Percentiles rank a stretch among this genome's conserved stretches.
Conservation (phyloP, 2,797 vertebrate genomes). For the Xiphophorus birchmanni region DNA sequence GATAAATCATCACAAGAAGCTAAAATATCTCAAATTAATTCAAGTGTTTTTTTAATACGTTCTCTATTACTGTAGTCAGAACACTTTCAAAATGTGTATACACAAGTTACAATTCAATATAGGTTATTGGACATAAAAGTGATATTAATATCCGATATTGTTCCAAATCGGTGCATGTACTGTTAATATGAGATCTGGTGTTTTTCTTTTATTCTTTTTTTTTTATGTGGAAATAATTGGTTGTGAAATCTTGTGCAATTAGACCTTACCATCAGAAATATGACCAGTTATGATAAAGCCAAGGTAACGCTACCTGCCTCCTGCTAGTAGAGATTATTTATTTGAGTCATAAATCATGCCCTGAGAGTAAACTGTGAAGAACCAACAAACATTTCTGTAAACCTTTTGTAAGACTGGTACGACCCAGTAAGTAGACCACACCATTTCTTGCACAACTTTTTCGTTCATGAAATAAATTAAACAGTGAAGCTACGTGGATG, state of each 20-base stretch:
- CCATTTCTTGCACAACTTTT: not conserved
- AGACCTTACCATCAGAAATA: not conserved
- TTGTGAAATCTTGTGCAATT: not conserved
- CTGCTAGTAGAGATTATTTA: not conserved
- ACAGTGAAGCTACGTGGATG: not conserved
- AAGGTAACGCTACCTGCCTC: not conserved
- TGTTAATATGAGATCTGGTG: not conserved
- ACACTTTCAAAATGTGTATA: not conserved
- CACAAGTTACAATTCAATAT: not conserved
- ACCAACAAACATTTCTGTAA: not conserved
- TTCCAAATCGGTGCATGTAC: too few species aligned
- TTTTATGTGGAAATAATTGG: not conserved
- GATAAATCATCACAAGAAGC: not conserved
- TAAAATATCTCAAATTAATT: not conserved
- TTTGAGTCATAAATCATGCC: not conserved
- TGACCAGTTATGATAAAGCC: not conserved
- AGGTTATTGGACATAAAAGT: too few species aligned
- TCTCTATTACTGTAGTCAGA: not conserved
- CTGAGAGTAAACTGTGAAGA: not conserved
- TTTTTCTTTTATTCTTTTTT: not conserved
- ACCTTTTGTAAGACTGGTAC: too few species aligned
- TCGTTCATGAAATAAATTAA: not conserved
- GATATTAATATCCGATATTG: too few species aligned
- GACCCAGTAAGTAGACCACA: not conserved
- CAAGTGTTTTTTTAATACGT: not conserved